Conservation (phyloP, 2,113 vertebrate genomes). For the Brachypodius melanocephalos region DNA sequence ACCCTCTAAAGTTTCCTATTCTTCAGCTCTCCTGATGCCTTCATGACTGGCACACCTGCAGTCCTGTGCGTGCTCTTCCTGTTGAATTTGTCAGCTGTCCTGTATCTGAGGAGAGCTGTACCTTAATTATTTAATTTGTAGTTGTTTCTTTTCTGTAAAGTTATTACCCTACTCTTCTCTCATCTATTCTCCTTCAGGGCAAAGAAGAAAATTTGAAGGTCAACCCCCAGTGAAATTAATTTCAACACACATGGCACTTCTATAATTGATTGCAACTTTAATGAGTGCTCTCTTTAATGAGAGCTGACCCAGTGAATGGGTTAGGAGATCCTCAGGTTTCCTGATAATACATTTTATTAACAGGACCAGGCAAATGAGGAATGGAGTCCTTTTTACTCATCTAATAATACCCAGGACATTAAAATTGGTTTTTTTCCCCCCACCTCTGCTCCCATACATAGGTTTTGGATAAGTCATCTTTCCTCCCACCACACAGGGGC, state of each 20-base stretch:
- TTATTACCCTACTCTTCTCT: neutral
- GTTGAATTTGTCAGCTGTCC: neutral
- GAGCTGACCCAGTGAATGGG: neutral
- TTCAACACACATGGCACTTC: neutral
- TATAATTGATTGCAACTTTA: neutral
- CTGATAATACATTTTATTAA: neutral
- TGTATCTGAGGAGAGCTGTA: neutral
- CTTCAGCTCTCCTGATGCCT: neutral
- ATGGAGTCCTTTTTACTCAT: neutral
- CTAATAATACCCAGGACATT: neutral
- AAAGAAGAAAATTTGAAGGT: neutral
- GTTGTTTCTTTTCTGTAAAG: neutral
- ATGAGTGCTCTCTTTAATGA: neutral
- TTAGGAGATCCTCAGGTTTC: neutral
- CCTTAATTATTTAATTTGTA: neutral
- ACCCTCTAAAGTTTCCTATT: neutral
- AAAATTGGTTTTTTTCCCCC: neutral
- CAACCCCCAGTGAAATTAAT: neutral
- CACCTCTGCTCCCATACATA: neutral
- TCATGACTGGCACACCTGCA: neutral
- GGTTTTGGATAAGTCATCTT: neutral
- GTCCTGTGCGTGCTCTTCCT: neutral
- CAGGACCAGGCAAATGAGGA: neutral
- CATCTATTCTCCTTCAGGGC: neutral
- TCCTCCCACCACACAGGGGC: neutral